Evolutionary conservation across 2,888 invertebrate genomes (phyloP), one percentile per base, ranked within the genome.

Genomic region (Heliconius erato): DNA sequence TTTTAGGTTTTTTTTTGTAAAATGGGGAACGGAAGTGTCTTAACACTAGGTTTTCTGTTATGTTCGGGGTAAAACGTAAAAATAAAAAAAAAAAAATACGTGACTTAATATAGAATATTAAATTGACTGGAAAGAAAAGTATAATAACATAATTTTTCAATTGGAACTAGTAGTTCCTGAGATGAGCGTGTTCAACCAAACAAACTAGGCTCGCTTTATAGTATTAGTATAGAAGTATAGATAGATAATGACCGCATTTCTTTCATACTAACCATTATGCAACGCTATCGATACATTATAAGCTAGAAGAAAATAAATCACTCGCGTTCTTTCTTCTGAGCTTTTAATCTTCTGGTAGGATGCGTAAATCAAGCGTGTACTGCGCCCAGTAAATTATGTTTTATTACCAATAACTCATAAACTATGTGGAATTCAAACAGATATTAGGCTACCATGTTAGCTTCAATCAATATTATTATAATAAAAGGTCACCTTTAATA

Each of bases 341-440:
- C 83, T 69, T 82, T 78, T 82, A 82, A 84, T 82, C 82, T 68
- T n/a, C 26, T 32, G 28, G 74, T 74, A 72, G 67, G 77, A 76
- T 54, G 67, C 79, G 86, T 85, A 84, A 83, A 78, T 82, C 84
- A 83, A 26, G 63, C 63, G 32, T 71, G 72, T 79, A 28, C 79
- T 80, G 80, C 77, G 76, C 69, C 71, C 35, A 77, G 49, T 85
- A 85, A 85, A 86, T 86, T 84, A 85, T 79, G 72, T 83, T 85
- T 85, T 83, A 86, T 84, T 77, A 84, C 72, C 78, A 67, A 67
- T 82, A 81, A 82, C 65, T 82, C 84, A 84, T 84, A 80, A 84
- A 74, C 74, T 74, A 32, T 67, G 71, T 76, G 68, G 82, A 67
- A 74, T 79, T 83, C 63, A 82, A 79, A 65, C 49, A 67, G 68